A percentile compares a stretch with the other conserved stretches of the same genome.
These are phyloP conservation scores for Propithecus coquereli DNA, from an alignment of 2,113 vertebrate species.

Conservation along the genomic window DNA sequence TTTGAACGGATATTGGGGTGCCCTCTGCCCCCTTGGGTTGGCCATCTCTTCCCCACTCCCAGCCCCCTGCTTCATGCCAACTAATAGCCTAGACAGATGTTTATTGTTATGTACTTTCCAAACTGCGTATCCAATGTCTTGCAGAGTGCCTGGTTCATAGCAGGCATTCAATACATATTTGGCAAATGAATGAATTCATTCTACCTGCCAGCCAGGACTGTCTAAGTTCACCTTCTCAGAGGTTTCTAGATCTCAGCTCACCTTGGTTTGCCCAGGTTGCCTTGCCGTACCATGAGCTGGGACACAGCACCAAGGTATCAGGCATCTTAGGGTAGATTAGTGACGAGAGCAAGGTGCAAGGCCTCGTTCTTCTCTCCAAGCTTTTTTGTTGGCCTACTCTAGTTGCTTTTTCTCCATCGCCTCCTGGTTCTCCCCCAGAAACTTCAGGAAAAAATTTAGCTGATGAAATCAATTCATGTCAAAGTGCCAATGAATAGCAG, in stretches of 20 bases:
- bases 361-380: background rate
- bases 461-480: slow-evolving; percentile 29
- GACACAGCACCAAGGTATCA: background rate
- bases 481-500: background rate
- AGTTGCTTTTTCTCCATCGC: background rate
- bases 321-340: background rate
- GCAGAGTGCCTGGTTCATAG: background rate
- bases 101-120: background rate
- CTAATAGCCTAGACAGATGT: background rate
- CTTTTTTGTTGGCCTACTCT: background rate
- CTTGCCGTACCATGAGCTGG: background rate
- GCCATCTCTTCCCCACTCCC: background rate
- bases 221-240: background rate
- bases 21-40: background rate
- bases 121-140: background rate
- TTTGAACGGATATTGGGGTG: background rate
- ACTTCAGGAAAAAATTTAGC: background rate
- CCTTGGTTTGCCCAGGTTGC: background rate
- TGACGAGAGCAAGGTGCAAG: background rate
- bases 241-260: background rate
- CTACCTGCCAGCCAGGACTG: background rate
- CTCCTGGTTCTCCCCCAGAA: background rate
- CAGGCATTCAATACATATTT: background rate
- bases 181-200: background rate
- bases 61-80: background rate